Evolutionary conservation across 2,113 vertebrate genomes (phyloP), one percentile per base, ranked within the genome.

Genomic region (Podilymbus podiceps): DNA sequence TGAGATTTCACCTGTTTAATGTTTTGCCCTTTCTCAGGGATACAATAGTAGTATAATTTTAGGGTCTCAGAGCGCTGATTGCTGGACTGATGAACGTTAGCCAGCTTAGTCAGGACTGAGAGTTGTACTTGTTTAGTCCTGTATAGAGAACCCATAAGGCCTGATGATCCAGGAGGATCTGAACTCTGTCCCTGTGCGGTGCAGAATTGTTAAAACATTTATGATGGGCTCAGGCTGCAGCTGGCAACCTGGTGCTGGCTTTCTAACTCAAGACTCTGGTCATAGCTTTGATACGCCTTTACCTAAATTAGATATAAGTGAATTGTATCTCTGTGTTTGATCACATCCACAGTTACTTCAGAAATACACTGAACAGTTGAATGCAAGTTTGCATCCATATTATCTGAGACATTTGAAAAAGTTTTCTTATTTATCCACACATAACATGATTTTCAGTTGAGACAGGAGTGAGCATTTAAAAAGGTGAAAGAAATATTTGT

Each of bases 31-130:
- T 89, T 89, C 31, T 88, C 1, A 10, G 66, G 12, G 8, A 28
- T 50, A 38, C 15, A 28, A 35, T 9, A 49, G 19, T 22, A 47
- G 15, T 78, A 68, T 44, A 56, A 60, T 91, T 88, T 88, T 22
- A 62, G 23, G 4, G 73, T 49, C 17, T 73, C 28, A 68, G 31
- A 22, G 7, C 25, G 24, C 21, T 84, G 33, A 62, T 83, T 76
- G 75, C 25, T 42, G 23, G 28, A 47, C n/a, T 86, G 42, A 47
- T 52, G 22, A 50, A 74, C 80, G 40, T 80, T 27, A 74, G 8
- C 5, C 50, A n/a, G 12, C 15, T 46, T 83, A 46, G 59, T 84
- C 28, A 38, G 0, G 4, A 46, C 8, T 1, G 2, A 53, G 38
- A 59, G 11, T 33, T 84, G 24, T 28, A 31, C 22, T 49, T 85